phyloP scores from a whole-genome alignment of 2,113 vertebrate genomes.

The Indicator maculatus region DNA sequence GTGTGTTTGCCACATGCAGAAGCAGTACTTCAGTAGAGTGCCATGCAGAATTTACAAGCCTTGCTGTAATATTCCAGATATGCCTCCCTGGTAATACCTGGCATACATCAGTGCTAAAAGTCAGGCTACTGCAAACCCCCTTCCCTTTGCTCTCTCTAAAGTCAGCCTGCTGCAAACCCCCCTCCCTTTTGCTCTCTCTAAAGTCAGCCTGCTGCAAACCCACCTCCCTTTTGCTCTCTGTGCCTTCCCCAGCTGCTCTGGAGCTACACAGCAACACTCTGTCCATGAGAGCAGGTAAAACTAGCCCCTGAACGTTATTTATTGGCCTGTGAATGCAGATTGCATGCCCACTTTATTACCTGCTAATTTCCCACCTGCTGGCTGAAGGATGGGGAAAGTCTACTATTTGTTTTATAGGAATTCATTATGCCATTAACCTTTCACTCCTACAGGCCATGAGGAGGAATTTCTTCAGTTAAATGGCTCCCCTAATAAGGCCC shows the following conservation, averaged over 20 bases:
- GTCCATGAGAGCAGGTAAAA: conserved; percentile 29
- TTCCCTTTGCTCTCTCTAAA: not conserved
- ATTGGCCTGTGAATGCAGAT: conserved; percentile 58
- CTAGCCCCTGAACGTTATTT: conserved; percentile 46
- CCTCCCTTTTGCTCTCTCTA: not conserved
- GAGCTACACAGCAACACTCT: not conserved
- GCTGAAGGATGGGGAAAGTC: conserved; percentile 58
- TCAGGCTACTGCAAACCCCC: not conserved
- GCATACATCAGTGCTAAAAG: conserved; percentile 39
- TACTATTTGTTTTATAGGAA: conserved; percentile 74
- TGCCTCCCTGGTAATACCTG: conserved; percentile 34
- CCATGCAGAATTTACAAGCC: conserved; percentile 49
- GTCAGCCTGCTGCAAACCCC: conserved; percentile 20
- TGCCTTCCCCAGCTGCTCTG: not conserved
- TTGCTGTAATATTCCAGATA: conserved; percentile 22
- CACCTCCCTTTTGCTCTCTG: not conserved
- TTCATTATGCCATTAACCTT: conserved; percentile 78
- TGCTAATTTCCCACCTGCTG: conserved; percentile 72
- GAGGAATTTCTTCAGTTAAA: conserved; percentile 54
- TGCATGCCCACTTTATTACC: conserved; percentile 64
- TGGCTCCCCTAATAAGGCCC: conserved; percentile 54
- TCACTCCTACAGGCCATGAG: conserved; percentile 27
- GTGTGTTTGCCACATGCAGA: conserved; percentile 36
- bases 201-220: conserved; percentile 8
- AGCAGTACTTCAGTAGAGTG: not conserved